phyloP scores from a whole-genome alignment of 1,140 invertebrate species.

The Heliconius hewitsoni region DNA sequence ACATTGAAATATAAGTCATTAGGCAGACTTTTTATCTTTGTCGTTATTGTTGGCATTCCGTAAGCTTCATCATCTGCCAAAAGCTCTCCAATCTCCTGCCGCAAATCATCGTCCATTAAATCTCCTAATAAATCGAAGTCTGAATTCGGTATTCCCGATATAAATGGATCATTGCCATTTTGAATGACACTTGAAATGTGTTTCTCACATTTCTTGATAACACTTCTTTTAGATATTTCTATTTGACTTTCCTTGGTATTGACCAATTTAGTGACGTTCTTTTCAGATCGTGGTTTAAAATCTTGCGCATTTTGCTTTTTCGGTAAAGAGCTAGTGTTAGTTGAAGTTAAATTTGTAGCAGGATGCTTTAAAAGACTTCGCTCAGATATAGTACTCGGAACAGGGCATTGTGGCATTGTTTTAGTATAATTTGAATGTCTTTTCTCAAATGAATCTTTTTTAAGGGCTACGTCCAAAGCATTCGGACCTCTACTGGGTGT shows the following conservation, averaged over 20 bases:
- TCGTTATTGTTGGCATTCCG: constrained; percentile 13
- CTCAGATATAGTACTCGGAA: not conserved
- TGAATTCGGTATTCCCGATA: constrained; percentile 61
- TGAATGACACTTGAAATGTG: constrained; percentile 29
- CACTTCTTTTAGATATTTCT: constrained; percentile 24
- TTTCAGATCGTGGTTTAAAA: constrained; percentile 5
- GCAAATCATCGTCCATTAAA: constrained; percentile 71
- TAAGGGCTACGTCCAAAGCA: constrained; percentile 59
- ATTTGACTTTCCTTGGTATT: not conserved
- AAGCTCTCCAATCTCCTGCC: constrained; percentile 72
- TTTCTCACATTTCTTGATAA: constrained; percentile 14
- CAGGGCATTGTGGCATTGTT: not conserved
- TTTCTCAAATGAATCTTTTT: constrained; percentile 52
- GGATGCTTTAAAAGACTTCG: constrained; percentile 17
- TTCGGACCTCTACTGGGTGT: constrained; percentile 65
- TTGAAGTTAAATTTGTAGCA: not conserved
- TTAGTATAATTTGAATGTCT: constrained; percentile 27
- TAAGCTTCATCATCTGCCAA: constrained; percentile 65
- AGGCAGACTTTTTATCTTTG: constrained; percentile 21
- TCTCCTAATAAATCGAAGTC: constrained; percentile 73
- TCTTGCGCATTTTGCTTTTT: not conserved
- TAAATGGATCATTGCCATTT: constrained; percentile 54
- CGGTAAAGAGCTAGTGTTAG: not conserved
- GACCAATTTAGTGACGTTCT: not conserved
- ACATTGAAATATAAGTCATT: not conserved